Evolutionary conservation across 2,797 vertebrate genomes (phyloP).

Genomic region (Urocyon cinereoargenteus): DNA sequence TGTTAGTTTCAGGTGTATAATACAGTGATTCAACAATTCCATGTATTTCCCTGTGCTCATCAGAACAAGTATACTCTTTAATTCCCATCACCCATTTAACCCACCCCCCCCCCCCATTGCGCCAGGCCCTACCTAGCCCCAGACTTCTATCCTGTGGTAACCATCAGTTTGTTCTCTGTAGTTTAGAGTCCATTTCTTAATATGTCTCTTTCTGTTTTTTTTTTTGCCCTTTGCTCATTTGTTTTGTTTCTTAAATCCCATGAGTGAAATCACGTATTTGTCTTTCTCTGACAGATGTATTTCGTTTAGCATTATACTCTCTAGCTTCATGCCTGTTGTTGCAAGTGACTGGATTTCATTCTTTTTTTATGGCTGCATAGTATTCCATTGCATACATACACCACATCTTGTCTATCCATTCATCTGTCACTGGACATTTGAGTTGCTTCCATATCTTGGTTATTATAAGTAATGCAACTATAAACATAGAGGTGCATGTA

Average conservation of each 20-base stretch:
- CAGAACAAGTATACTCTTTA: background rate
- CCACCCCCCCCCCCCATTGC: background rate
- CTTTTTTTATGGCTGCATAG: background rate
- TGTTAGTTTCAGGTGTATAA: background rate
- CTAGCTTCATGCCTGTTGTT: background rate
- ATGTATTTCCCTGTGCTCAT: background rate
- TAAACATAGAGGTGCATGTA: background rate
- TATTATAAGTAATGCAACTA: background rate
- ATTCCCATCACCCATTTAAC: background rate
- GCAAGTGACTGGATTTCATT: background rate
- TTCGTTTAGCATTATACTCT: background rate
- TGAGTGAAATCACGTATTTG: background rate
- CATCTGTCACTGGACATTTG: background rate
- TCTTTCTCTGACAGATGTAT: background rate
- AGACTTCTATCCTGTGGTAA: background rate
- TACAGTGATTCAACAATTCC: background rate
- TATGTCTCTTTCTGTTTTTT: background rate
- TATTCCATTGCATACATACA: background rate
- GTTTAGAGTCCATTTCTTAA: background rate
- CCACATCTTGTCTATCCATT: background rate
- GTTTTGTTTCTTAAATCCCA: background rate
- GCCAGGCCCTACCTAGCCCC: background rate
- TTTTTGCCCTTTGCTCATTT: background rate
- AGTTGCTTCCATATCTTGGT: background rate
- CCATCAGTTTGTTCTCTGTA: background rate